Base-by-base conservation (phyloP, 2,888 invertebrate genomes). In the Notodonta ziczac region DNA sequence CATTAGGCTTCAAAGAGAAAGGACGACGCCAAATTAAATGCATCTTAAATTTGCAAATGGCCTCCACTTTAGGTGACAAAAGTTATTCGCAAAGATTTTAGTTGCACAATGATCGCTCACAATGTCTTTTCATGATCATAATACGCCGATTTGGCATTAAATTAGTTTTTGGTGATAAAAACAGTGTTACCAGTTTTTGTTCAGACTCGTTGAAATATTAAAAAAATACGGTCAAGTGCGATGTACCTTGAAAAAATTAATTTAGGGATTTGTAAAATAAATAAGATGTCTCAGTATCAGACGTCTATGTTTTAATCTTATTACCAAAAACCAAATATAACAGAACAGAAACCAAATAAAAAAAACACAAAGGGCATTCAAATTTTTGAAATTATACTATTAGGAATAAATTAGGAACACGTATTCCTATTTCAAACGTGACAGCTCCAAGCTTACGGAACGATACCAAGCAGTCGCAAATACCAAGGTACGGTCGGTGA, bases 381-480 rank as follows among this genome's bases (percentile, higher is more conserved):
- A 14, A 14, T 16, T 50, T 48, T n/a, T 48, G 0, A 14, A 44
- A 48, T 48, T 14, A 48, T 3, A 9, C 9, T 4, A 48, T 8
- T 16, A 50, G 24, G 10, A 51, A 51, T 4, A 51, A 10, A 51
- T 3, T 51, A 32, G 12, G 9, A 16, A 13, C 24, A 9, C 55
- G 55, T 61, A 57, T 58, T 60, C 32, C 56, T 44, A 64, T 63
- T 56, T 40, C 52, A 61, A 24, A 66, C 73, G 68, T 78, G 74
- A 78, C 68, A 69, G 56, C 63, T 58, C 61, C 40, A 50, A 68
- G 59, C 42, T 56, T 56, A 73, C 63, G 55, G 63, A 68, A 67
- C 46, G 53, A 55, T 64, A 73, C 55, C 56, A 58, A 55, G 55
- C 66, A 62, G 67, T 14, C 9, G 66, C 61, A 62, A 73, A 66